phyloP scores from a whole-genome alignment of 30 jellyfish, hydroid and myxozoan species.

The Phacellophora camtschatica region DNA sequence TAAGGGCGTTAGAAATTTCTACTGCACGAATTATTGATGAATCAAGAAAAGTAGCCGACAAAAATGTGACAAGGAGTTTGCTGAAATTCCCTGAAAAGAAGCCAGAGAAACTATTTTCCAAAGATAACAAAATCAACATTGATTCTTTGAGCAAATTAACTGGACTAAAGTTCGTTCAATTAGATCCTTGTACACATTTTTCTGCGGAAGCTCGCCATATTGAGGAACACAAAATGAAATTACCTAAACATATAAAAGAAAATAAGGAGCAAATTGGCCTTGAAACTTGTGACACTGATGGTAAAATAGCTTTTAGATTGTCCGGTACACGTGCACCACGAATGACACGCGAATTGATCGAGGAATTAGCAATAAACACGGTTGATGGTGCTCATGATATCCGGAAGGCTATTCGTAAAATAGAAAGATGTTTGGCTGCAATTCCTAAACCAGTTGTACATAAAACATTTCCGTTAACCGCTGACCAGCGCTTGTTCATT shows the following conservation, averaged over 20 bases:
- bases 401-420: conserved; percentile 46
- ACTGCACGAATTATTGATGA: conserved; percentile 24
- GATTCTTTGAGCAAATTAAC: not conserved
- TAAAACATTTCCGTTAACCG: conserved; percentile 26
- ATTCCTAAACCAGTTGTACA: conserved; percentile 16
- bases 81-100: not conserved
- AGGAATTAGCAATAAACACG: conserved; percentile 38
- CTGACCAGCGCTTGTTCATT: conserved; percentile 63
- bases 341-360: conserved; percentile 38
- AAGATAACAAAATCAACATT: not conserved
- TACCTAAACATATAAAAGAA: not conserved
- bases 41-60: not conserved
- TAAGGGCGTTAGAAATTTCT: conserved; percentile 35
- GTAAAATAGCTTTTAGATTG: conserved; percentile 34
- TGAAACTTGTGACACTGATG: conserved; percentile 33
- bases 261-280: not conserved
- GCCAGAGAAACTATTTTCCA: not conserved
- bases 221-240: too few relatives aligned
- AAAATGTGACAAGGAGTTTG: not conserved
- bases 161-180: not conserved
- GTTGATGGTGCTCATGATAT: conserved; percentile 75
- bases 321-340: conserved; percentile 51
- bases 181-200: not conserved
- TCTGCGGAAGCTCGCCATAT: too few relatives aligned
- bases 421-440: conserved; percentile 12